phyloP scores from a whole-genome alignment of 1,140 invertebrate genomes.

The Hyphantria cunea region DNA sequence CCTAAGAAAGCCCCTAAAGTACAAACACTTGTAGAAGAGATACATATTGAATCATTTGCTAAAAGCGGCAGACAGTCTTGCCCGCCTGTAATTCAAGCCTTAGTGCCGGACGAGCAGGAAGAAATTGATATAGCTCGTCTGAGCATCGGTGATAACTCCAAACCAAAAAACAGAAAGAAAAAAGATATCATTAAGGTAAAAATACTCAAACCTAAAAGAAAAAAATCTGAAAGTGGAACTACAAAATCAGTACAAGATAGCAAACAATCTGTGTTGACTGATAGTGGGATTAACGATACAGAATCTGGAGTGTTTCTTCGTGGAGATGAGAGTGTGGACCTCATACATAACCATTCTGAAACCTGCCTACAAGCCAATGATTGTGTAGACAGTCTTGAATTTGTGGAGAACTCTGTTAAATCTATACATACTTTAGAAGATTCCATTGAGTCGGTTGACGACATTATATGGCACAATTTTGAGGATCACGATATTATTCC shows the following conservation, averaged over 20 bases:
- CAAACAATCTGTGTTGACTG: constrained; percentile 36
- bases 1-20: constrained; percentile 28
- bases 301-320: constrained; percentile 43
- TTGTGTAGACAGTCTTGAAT: constrained; percentile 64
- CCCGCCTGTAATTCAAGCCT: constrained; percentile 46
- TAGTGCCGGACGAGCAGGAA: constrained; percentile 20
- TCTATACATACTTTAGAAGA: constrained; percentile 23
- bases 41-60: constrained; percentile 56
- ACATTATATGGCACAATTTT: background rate
- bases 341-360: constrained; percentile 74
- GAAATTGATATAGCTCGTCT: constrained; percentile 27
- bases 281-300: constrained; percentile 56
- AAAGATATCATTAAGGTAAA: constrained; percentile 74
- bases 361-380: constrained; percentile 67
- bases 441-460: constrained; percentile 29
- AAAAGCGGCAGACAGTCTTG: constrained; percentile 50
- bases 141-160: constrained; percentile 23
- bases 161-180: constrained; percentile 46
- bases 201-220: constrained; percentile 55
- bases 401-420: constrained; percentile 45
- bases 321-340: constrained; percentile 52
- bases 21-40: constrained; percentile 51
- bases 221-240: constrained; percentile 31
- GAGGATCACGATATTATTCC: background rate
- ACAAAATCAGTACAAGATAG: constrained; percentile 9